phyloP scores from a whole-genome alignment of 2,888 invertebrate species.

The Antitype chi region DNA sequence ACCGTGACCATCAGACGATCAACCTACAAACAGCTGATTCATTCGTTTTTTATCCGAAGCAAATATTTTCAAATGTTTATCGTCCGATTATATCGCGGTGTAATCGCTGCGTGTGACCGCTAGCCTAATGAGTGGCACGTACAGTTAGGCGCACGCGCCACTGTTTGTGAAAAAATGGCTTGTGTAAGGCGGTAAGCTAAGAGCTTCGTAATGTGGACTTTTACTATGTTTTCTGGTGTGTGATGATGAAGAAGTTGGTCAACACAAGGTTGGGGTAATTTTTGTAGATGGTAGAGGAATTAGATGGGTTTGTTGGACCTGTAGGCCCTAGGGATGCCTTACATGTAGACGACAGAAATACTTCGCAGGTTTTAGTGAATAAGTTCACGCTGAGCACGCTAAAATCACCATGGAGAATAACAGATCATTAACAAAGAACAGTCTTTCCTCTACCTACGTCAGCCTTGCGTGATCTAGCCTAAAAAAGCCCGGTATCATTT shows the following conservation, averaged over 20 bases:
- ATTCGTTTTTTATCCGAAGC: slow-evolving; percentile 53
- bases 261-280: not conserved
- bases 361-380: not conserved
- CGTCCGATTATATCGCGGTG: slow-evolving; percentile 54
- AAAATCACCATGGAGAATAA: not conserved
- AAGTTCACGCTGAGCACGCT: no score
- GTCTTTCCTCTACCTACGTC: not conserved
- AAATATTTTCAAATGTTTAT: slow-evolving; percentile 55
- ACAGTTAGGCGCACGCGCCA: slow-evolving; percentile 74
- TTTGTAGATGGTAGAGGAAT: not conserved
- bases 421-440: not conserved
- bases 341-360: no score
- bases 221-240: not conserved
- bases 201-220: not conserved
- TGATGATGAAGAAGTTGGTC: not conserved
- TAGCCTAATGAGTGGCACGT: slow-evolving; percentile 77
- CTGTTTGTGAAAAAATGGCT: slow-evolving; percentile 42
- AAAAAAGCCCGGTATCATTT: not conserved
- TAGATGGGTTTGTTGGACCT: not conserved
- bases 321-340: no score
- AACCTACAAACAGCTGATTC: slow-evolving; percentile 55
- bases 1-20: slow-evolving; percentile 20
- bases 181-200: not conserved
- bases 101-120: slow-evolving; percentile 64
- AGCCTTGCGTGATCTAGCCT: not conserved